Conservation (phyloP, 2,113 vertebrate genomes). For the Grus americana region DNA sequence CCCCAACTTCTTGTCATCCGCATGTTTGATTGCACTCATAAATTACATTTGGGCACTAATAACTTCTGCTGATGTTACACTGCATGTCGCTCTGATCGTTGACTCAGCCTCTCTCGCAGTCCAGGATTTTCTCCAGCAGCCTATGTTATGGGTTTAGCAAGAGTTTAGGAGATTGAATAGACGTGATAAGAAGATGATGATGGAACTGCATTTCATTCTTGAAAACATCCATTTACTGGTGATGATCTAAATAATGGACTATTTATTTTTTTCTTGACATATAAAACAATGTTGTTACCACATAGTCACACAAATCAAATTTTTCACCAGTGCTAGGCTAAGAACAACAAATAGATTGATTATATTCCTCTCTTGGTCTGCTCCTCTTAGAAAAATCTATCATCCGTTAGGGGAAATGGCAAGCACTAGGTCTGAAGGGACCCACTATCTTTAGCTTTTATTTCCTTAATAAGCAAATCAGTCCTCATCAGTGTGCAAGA, state of each 20-base stretch:
- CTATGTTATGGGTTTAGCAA: background rate
- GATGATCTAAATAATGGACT: constrained; percentile 1
- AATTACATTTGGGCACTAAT: background rate
- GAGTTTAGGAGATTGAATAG: constrained; percentile 2
- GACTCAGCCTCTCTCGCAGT: background rate
- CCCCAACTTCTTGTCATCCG: background rate
- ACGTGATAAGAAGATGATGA: background rate
- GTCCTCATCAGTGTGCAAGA: background rate
- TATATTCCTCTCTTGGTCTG: background rate
- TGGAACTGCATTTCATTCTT: background rate
- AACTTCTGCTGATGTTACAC: constrained; percentile 14
- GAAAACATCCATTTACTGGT: background rate
- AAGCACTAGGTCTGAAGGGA: background rate
- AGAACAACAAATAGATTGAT: background rate
- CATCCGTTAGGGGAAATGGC: background rate
- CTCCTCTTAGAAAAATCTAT: background rate
- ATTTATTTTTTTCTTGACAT: background rate
- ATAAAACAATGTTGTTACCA: background rate
- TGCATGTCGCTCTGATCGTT: background rate
- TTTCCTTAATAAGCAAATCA: background rate
- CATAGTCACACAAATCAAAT: background rate
- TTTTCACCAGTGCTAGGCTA: background rate
- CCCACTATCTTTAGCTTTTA: background rate
- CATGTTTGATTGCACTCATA: background rate
- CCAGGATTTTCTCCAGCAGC: background rate